Base-by-base conservation (phyloP, 1,140 invertebrate genomes). In the Dryas iulia region DNA sequence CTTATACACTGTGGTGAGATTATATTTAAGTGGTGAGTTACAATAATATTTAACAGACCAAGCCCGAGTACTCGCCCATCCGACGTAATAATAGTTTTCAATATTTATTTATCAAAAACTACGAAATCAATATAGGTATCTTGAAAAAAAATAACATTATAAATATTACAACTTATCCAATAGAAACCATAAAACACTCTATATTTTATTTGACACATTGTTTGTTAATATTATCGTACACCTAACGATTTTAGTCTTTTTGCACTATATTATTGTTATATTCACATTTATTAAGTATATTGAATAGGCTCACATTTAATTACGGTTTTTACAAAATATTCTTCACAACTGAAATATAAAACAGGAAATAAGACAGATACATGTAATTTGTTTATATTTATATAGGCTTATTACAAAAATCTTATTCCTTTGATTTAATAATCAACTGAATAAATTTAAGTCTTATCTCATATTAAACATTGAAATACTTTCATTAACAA, bases 71-170 rank as follows among this genome's bases (percentile, higher is more conserved):
- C 87, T 82, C 86, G 86, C 84, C 84, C 84, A 81, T 79, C 83
- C 64, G 64, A 64, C 62, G 24, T 67, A 69, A 59, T 77, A 77
- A 79, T 79, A 76, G 67, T 81, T 80, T 81, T 87, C 73, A 85
- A 86, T 83, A 84, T 83, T 90, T 83, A 90, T 84, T 90, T 90
- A 91, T 89, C 86, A 90, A 91, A 90, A 90, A 89, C 89, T 90
- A 90, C 87, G 76, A 86, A 89, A 76, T 83, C 76, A 89, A 84
- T 77, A 47, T 8, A 47, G 39, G 84, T 59, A 78, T 74, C 62
- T 80, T 72, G 14, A 84, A 77, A 83, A 84, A 87, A 88, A 85
- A 68, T 81, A 87, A 86, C 73, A 84, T 84, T 89, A 91, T 82
- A 91, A 84, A 87, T 84, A 84, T 84, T 87, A 86, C 87, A 89